These are phyloP conservation scores for Pimpla rufipes DNA, from an alignment of 2,888 invertebrate species.

Conservation along the genomic window DNA sequence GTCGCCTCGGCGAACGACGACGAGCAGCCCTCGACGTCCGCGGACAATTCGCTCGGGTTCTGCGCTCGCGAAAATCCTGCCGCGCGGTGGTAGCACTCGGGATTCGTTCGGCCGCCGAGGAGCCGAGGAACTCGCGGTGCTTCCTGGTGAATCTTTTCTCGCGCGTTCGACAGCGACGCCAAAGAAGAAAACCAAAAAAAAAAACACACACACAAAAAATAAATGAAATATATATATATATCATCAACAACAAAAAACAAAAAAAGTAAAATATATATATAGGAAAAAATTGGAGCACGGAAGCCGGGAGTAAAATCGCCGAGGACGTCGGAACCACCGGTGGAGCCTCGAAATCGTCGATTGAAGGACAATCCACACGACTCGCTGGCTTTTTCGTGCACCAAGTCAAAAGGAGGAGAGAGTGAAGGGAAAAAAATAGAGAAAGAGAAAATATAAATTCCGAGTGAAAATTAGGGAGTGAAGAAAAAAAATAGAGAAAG, in stretches of 20 bases:
- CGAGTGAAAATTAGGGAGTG: no score
- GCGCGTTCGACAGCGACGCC: not conserved
- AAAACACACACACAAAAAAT: not conserved
- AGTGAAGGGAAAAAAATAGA: no score
- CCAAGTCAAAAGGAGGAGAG: no score
- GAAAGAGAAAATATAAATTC: no score
- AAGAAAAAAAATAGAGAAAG: no score
- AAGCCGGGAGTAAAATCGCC: not conserved
- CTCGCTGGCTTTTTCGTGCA: no score
- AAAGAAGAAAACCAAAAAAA: not conserved
- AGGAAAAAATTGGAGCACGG: no score
- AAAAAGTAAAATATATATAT: no score
- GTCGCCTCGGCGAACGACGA: constrained; percentile 74
- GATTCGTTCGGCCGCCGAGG: not conserved
- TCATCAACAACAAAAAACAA: no score
- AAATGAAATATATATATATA: no score
- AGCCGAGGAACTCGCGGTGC: constrained; percentile 18
- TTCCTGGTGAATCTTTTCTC: constrained; percentile 18
- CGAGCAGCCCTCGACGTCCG: constrained; percentile 69
- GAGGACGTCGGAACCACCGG: not conserved
- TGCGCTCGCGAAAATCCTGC: constrained; percentile 1
- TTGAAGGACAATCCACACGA: not conserved
- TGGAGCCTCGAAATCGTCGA: not conserved
- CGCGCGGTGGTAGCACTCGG: constrained; percentile 46
- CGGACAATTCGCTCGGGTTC: constrained; percentile 53